Base-by-base conservation (phyloP, 35 echinoderm and acorn worm genomes). In the Amphiura filiformis region DNA sequence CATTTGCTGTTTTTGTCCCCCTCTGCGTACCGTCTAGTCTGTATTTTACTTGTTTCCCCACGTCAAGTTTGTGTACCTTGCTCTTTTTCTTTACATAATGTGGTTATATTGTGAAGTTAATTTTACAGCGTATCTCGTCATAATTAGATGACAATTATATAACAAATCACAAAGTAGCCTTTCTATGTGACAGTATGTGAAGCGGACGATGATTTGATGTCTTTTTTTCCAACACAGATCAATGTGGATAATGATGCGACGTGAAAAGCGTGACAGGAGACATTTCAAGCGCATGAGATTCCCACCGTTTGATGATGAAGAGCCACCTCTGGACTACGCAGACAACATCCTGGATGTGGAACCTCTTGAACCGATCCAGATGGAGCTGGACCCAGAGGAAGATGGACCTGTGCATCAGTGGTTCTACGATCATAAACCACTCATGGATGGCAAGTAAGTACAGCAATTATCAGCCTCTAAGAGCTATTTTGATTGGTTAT, bases 391-490 rank as follows among this genome's bases (percentile, higher is more conserved):
- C 26, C 86, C 91, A 34, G 96, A 99, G 18, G 96, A 99, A 78
- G 96, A 99, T 56, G 90, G 81, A 20, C 93, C 96, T 0, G 96
- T 99, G 38, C 95, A 84, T 88, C 92, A 99, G 65, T 99, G 96
- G 96, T 95, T 99, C 80, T 99, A 98, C 36, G 96, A 99, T 86
- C 96, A 99, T 44, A 99, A 94, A 87, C 96, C 96, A 52, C 89
- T 99, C 9, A 87, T 88, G 57, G 93, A 99, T 61, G 80, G 92
- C 0, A 88, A 87, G 96, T 99, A 86, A 95, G 89, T 57, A 47
- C 26, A 11, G 61, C 2, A 70, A 70, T 11, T 52, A 52, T 7
- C 7, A 52, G 20, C 7, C 20, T 52, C 20, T 52, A 20, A 11
- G 44, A 52, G 7, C 7, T 52, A 52, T 11, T 52, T 52, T 20